Percentiles rank a stretch among this genome's conserved stretches.
Conservation (phyloP, 2,888 invertebrate genomes). For the Synanthedon tipuliformis region DNA sequence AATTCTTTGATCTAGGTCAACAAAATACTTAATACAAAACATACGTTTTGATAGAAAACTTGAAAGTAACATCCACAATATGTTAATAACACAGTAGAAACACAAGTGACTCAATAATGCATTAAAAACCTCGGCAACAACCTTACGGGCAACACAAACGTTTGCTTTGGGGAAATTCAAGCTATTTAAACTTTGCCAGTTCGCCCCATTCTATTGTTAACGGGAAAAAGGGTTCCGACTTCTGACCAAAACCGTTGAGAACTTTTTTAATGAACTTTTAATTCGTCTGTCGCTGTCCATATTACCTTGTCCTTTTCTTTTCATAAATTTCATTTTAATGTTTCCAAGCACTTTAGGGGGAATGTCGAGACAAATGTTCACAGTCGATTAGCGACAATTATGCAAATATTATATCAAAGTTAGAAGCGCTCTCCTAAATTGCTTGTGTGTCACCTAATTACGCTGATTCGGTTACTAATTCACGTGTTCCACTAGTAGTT, state of each 20-base stretch:
- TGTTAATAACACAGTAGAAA: not conserved
- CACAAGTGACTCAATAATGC: not conserved
- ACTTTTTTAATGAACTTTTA: slow-evolving; percentile 37
- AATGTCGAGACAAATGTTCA: not conserved
- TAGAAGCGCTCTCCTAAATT: not conserved
- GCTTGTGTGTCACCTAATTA: not conserved
- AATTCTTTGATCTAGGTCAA: too few species aligned
- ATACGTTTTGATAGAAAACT: too few species aligned
- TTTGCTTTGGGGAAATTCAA: slow-evolving; percentile 7
- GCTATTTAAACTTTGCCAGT: slow-evolving; percentile 13
- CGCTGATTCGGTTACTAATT: not conserved
- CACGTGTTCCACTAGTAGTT: not conserved
- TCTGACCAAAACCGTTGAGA: slow-evolving; percentile 20
- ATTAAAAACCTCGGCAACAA: not conserved
- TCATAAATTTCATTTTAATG: slow-evolving; percentile 7
- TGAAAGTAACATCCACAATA: too few species aligned
- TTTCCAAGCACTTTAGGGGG: not conserved
- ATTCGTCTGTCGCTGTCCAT: slow-evolving; percentile 15
- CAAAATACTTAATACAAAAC: too few species aligned
- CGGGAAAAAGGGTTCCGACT: slow-evolving; percentile 22
- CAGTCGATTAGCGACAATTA: not conserved
- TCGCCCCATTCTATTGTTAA: slow-evolving; percentile 10
- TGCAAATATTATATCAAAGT: not conserved
- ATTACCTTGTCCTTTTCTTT: slow-evolving; percentile 14
- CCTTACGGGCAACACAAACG: slow-evolving; percentile 4